Evolutionary conservation across 2,888 invertebrate genomes (phyloP).

Genomic region (Nomada fucata): DNA sequence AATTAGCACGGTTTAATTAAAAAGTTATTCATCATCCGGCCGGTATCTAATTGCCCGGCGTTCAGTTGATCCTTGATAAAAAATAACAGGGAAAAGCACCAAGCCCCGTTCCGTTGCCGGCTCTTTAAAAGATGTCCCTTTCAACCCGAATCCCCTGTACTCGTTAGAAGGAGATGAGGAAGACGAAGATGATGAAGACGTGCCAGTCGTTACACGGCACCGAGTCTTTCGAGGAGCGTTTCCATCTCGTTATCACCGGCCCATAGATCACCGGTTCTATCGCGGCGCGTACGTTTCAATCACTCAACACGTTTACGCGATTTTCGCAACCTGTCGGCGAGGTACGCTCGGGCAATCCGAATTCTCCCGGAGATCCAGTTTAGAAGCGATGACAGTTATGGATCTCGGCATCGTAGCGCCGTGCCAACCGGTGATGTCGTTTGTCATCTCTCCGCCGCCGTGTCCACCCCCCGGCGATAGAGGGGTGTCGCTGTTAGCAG

Average conservation of each 20-base stretch:
- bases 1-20: constrained; percentile 50
- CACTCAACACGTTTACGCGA: constrained; percentile 63
- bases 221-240: constrained; percentile 21
- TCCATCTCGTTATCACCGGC: constrained; percentile 49
- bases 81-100: not conserved
- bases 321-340: constrained; percentile 70
- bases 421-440: constrained; percentile 78
- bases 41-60: constrained; percentile 31
- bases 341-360: constrained; percentile 68
- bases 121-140: not conserved
- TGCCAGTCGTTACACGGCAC: too few species aligned
- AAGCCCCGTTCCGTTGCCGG: not conserved
- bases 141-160: too few species aligned
- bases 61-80: not conserved
- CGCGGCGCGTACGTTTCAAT: constrained; percentile 63
- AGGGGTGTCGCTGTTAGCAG: constrained; percentile 50
- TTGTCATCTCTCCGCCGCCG: constrained; percentile 74
- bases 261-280: constrained; percentile 57
- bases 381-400: constrained; percentile 82
- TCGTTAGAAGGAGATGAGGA: too few species aligned
- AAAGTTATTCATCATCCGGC: constrained; percentile 34
- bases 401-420: constrained; percentile 78
- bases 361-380: constrained; percentile 78
- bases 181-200: too few species aligned
- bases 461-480: constrained; percentile 29